These are phyloP conservation scores for Odontomyia ornata DNA, from an alignment of 2,888 invertebrate species.

Conservation along the genomic window DNA sequence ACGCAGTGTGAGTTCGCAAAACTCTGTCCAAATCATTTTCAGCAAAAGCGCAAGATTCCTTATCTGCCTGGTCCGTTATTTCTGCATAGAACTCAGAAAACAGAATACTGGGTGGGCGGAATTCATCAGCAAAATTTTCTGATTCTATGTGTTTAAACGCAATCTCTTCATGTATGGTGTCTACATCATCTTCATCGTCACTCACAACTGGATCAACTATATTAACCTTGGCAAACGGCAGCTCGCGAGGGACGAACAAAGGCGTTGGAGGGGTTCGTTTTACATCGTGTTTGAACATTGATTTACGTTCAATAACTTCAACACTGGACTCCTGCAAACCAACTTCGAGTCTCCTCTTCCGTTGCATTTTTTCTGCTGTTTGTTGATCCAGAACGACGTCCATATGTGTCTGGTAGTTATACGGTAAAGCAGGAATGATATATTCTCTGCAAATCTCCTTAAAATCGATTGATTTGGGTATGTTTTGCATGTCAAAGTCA, in stretches of 20 bases:
- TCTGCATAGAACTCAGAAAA: conserved; percentile 15
- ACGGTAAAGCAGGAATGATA: conserved; percentile 12
- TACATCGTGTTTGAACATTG: not conserved
- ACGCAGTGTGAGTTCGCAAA: not conserved
- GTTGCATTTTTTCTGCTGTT: not conserved
- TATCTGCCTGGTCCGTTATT: not conserved
- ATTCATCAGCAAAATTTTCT: not conserved
- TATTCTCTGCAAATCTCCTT: conserved; percentile 5
- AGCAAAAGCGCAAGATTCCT: not conserved
- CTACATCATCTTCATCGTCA: not conserved
- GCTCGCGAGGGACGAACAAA: conserved; percentile 9
- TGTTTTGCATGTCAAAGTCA: conserved; percentile 11
- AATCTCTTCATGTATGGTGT: not conserved
- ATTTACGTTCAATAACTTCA: not conserved
- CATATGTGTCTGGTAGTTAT: not conserved
- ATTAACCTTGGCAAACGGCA: not conserved
- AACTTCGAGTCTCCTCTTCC: not conserved
- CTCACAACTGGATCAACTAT: not conserved
- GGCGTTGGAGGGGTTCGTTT: not conserved
- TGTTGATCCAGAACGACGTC: conserved; percentile 3
- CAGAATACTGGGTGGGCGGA: conserved; percentile 8
- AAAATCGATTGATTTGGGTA: conserved; percentile 15
- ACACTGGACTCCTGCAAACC: not conserved
- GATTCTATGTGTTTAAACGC: not conserved
- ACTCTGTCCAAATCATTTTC: not conserved